Conservation (phyloP, 2,113 vertebrate species). For the Laterallus jamaicensis region DNA sequence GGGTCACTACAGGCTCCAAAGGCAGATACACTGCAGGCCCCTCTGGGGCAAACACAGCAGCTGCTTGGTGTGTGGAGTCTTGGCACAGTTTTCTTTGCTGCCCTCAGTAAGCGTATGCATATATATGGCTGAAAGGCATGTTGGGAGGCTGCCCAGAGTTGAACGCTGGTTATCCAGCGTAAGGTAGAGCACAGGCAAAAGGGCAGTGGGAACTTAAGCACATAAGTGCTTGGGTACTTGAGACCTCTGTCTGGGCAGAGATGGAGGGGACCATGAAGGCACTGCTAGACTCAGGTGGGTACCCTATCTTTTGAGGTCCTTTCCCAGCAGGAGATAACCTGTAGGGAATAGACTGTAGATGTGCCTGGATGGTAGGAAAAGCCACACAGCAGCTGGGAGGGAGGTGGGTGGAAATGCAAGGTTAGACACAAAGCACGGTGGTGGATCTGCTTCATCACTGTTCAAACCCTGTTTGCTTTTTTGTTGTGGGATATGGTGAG, state of each 20-base stretch:
- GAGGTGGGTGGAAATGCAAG: neutral
- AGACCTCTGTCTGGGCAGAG: neutral
- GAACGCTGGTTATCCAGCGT: neutral
- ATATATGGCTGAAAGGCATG: neutral
- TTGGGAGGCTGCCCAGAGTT: neutral
- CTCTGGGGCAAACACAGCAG: neutral
- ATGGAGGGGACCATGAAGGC: neutral
- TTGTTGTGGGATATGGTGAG: neutral
- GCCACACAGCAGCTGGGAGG: no score
- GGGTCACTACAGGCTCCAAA: neutral
- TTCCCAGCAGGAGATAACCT: neutral
- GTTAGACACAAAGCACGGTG: neutral
- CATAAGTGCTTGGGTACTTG: neutral
- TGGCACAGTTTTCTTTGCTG: neutral
- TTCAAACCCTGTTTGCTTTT: neutral
- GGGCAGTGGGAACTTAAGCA: neutral
- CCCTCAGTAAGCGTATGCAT: neutral
- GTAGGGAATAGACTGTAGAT: neutral
- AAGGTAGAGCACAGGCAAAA: neutral
- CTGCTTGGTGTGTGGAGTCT: neutral
- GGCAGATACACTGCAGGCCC: neutral
- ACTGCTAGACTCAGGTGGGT: neutral
- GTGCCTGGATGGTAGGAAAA: neutral
- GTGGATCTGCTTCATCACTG: neutral
- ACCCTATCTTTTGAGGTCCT: neutral